These are phyloP conservation scores for Machimus rusticus DNA, from an alignment of 2,888 invertebrate genomes.

Conservation along the genomic window DNA sequence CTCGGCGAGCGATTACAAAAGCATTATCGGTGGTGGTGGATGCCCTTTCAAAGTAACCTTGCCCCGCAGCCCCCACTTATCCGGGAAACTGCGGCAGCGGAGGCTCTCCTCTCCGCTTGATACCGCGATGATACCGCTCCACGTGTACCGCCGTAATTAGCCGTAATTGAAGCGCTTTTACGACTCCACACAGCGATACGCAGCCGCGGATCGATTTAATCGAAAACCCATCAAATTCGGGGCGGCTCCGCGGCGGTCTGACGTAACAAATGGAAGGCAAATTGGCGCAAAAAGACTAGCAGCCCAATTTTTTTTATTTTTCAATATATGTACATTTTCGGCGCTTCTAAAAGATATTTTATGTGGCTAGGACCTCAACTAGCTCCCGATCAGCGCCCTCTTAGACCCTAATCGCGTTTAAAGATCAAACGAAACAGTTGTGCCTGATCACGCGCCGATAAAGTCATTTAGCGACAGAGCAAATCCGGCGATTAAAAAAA, in stretches of 20 bases:
- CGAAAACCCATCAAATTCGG: not conserved
- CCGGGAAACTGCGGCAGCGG: not conserved
- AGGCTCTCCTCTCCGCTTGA: not conserved
- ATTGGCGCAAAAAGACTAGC: not conserved
- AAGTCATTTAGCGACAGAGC: not conserved
- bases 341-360: not conserved
- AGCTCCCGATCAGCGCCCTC: not conserved
- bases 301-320: not conserved
- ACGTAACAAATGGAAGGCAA: not conserved
- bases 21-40: not conserved
- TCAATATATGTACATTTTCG: not conserved
- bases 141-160: not conserved
- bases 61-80: not conserved
- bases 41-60: not conserved
- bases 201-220: not conserved
- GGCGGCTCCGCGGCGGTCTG: not conserved
- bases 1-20: constrained; percentile 7
- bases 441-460: constrained; percentile 28
- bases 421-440: constrained; percentile 38
- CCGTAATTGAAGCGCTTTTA: not conserved
- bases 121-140: not conserved
- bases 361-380: not conserved
- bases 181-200: not conserved
- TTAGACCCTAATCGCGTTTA: constrained; percentile 20
- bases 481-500: constrained; percentile 33